Evolutionary conservation across 2,797 vertebrate species (phyloP), one percentile per base, ranked within the genome.

Genomic region (Austrolebias charrua): DNA sequence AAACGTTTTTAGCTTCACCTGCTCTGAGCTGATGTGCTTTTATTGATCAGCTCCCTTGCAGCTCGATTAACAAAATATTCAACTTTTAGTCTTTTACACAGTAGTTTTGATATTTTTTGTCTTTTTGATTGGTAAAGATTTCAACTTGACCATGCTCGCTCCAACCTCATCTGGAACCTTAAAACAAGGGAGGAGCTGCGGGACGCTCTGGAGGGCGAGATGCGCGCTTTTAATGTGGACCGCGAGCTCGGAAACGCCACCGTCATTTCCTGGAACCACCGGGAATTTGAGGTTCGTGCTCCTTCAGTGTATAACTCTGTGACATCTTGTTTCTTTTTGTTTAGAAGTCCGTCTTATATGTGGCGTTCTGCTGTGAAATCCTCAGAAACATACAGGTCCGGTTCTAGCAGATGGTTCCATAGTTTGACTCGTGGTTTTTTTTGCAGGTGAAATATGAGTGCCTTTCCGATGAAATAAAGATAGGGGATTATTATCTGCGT

Each of bases 161-260:
- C 96, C 45, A 98, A 98, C 86, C 92, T 99, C 71, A 99, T 99
- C 90, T 99, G 98, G 98, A 99, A 99, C 92, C 94, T 98, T 81
- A 98, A 95, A 93, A 99, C 97, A 1, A 92, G 98, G 55, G 98
- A 99, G 92, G 98, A 99, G 86, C 89, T 99, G 74, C 95, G 96
- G 60, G 97, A 99, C 55, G 93, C 94, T 63, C 93, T 99, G 68
- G 98, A 99, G 80, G 94, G 94, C 52, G 97, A 99, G 88, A 98
- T 99, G 96, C 94, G 97, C 54, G 92, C 96, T 2, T 99, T 99
- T 88, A 86, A 88, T 28, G 94, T 99, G 59, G 97, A 98, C 86
- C 92, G 97, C 0, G 98, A 99, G 75, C 95, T 99, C n/a, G 97
- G 97, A 71, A 98, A 88, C 52, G 89, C 94, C 80, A 96, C 86